phyloP scores from a whole-genome alignment of 2,888 invertebrate genomes.

The Diplazon laetatorius region DNA sequence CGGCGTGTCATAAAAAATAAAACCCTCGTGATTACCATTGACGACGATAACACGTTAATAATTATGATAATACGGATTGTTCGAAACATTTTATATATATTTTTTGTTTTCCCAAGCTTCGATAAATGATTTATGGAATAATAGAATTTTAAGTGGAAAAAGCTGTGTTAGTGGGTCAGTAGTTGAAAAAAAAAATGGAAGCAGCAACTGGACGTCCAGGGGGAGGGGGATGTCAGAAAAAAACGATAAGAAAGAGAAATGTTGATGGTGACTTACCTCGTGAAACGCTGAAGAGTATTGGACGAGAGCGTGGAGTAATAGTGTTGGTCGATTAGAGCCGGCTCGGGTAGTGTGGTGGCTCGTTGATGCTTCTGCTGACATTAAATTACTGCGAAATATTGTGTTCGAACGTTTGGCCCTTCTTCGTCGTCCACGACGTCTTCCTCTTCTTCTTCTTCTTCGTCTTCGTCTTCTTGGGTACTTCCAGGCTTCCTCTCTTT shows the following conservation, averaged over 20 bases:
- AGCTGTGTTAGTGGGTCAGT: too few species aligned
- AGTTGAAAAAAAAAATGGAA: background rate
- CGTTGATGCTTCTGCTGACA: slow-evolving; percentile 71
- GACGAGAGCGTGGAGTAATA: slow-evolving; percentile 26
- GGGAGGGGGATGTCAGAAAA: background rate
- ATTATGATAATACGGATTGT: too few species aligned
- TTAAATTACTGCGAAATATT: slow-evolving; percentile 72
- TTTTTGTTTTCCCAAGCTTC: too few species aligned
- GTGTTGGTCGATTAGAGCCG: slow-evolving; percentile 30
- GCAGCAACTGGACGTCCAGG: too few species aligned
- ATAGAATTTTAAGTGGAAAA: too few species aligned
- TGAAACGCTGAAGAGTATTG: slow-evolving; percentile 53
- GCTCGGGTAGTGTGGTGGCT: slow-evolving; percentile 50
- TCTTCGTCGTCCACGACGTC: slow-evolving; percentile 53
- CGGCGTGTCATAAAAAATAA: too few species aligned
- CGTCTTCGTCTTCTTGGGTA: slow-evolving; percentile 51
- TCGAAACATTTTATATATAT: too few species aligned
- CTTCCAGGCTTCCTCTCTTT: slow-evolving; percentile 46
- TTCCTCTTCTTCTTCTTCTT: slow-evolving; percentile 51
- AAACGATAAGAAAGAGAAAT: slow-evolving; percentile 5
- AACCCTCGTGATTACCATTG: too few species aligned
- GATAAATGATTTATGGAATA: too few species aligned
- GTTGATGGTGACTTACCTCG: slow-evolving; percentile 64
- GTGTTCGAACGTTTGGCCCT: slow-evolving; percentile 60
- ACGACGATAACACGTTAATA: too few species aligned